Evolutionary conservation across 2,888 invertebrate species (phyloP), one percentile per base, ranked within the genome.

Genomic region (Pharmacophagus antenor): DNA sequence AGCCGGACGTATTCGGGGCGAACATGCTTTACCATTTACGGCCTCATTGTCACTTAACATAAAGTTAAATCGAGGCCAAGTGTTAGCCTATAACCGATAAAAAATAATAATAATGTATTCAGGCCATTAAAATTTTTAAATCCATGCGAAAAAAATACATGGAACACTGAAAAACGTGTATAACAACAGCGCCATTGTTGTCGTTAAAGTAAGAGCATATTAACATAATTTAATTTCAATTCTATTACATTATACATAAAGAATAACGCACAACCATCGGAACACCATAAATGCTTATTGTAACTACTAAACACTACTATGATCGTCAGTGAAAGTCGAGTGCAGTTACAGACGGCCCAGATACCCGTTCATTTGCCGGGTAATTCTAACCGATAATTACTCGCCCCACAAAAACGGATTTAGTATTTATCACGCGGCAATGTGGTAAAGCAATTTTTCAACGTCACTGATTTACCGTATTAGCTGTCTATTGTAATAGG

Each of bases 311-410:
- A 57, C 22, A 41, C 25, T 54, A 49, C 44, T 54, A 58, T 51
- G 50, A 62, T 49, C 27, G 41, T 17, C 54, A 55, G 62, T 55
- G 62, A 62, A 62, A 62, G 62, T 62, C 21, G 55, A 58, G 55
- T 55, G 47, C 55, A 18, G 58, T 62, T 53, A 53, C 50, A n/a
- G 58, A 58, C 55, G 62, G 44, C 62, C 62, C 41, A 62, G 55
- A 58, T 62, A 51, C 44, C 37, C 55, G 50, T n/a, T 48, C 53
- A 54, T 25, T 51, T 46, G 60, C 17, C 20, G 51, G 22, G 55
- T 60, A 56, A 60, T 56, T 60, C 56, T 47, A 54, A 42, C 41
- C 41, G 51, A 51, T 60, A 56, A 56, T 56, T 60, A 60, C 51
- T 49, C 49, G 46, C 18, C 12, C 46, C 20, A 51, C 50, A 27